These are phyloP conservation scores for Pantherophis vulpinus DNA, from an alignment of 2,797 vertebrate species.

Conservation along the genomic window DNA sequence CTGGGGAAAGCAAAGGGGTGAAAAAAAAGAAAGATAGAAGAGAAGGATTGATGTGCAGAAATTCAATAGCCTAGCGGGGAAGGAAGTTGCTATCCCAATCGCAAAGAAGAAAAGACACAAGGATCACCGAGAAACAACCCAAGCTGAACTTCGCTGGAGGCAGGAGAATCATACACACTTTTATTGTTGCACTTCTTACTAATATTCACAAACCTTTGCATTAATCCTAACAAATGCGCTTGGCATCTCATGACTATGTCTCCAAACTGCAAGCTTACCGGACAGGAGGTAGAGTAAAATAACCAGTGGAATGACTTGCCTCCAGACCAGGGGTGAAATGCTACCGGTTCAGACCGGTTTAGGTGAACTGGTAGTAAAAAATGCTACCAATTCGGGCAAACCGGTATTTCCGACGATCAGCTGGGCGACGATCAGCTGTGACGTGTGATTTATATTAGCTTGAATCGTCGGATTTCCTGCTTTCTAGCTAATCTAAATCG, in stretches of 20 bases:
- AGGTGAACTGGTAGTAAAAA: no score
- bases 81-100: neutral
- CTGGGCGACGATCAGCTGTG: no score
- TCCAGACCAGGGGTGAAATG: no score
- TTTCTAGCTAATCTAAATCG: no score
- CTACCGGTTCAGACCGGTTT: no score
- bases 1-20: neutral
- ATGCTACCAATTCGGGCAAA: no score
- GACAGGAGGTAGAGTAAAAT: neutral
- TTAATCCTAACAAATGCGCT: neutral
- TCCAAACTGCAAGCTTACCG: neutral
- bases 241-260: neutral
- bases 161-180: neutral
- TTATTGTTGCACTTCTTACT: neutral
- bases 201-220: neutral
- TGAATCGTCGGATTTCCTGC: no score
- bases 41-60: neutral
- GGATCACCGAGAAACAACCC: neutral
- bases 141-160: neutral
- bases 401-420: no score
- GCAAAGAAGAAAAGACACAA: neutral
- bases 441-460: no score
- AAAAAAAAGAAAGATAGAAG: no score
- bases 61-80: neutral
- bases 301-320: neutral